A percentile compares a stretch with the other conserved stretches of the same genome.
Conservation (phyloP, 2,113 vertebrate species). For the Oncorhynchus clarkii region DNA sequence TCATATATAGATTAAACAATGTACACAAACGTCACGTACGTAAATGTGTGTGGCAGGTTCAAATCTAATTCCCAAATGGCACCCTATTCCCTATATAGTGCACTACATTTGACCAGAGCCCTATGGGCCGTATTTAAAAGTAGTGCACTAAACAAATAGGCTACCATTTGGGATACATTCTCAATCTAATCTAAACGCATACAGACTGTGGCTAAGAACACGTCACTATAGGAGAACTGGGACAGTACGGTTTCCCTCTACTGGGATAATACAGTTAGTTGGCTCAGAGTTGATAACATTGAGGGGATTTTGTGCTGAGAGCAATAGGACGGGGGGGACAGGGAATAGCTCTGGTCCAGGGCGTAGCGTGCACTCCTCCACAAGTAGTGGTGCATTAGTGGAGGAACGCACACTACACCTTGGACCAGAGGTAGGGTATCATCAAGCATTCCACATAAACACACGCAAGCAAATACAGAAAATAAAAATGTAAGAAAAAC, state of each 20-base stretch:
- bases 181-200: conserved; percentile 38
- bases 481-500: conserved; percentile 39
- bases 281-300: conserved; percentile 77
- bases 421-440: conserved; percentile 81
- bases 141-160: no score
- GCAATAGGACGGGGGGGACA: no score
- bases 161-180: no score
- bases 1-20: conserved; percentile 49
- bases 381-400: no score
- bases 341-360: no score
- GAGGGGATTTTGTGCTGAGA: conserved; percentile 68
- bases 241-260: conserved; percentile 70
- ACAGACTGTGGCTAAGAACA: conserved; percentile 61
- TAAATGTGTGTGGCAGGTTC: conserved; percentile 32
- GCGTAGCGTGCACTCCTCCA: no score
- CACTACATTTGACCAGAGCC: no score
- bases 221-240: conserved; percentile 38
- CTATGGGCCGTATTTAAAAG: no score
- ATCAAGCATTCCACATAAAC: conserved; percentile 66
- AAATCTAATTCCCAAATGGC: conserved; percentile 14
- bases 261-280: conserved; percentile 64
- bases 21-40: conserved; percentile 55
- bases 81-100: no score
- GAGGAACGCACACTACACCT: no score
- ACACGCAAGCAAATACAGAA: conserved; percentile 36